phyloP scores from a whole-genome alignment of 1,140 invertebrate species.

The Drosophila ananassae region DNA sequence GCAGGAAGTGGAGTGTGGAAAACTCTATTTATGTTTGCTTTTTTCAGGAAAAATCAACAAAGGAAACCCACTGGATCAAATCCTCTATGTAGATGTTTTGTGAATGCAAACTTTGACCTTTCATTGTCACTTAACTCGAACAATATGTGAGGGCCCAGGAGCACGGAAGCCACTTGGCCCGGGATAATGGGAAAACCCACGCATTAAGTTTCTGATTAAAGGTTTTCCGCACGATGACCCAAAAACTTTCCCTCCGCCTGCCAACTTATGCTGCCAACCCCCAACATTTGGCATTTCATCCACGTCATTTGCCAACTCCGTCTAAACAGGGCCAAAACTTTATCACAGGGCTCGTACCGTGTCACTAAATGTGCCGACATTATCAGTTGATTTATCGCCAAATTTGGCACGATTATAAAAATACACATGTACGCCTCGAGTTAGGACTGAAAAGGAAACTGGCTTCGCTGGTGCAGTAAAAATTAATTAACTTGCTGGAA shows the following conservation, averaged over 20 bases:
- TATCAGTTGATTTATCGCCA: conserved; percentile 80
- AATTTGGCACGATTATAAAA: conserved; percentile 60
- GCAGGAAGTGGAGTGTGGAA: neutral
- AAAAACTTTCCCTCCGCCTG: conserved; percentile 22
- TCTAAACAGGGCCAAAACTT: conserved; percentile 40
- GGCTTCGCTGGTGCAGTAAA: conserved; percentile 31
- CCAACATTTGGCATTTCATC: conserved; percentile 35
- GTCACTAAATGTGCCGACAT: conserved; percentile 70
- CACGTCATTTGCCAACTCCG: conserved; percentile 27
- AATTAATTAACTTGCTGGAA: conserved; percentile 76
- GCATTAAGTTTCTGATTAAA: conserved; percentile 51
- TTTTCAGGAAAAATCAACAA: conserved; percentile 21
- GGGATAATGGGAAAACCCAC: conserved; percentile 29
- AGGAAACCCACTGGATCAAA: conserved; percentile 5
- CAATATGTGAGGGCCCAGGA: conserved; percentile 28
- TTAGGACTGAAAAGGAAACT: conserved; percentile 13
- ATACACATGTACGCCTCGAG: conserved; percentile 8
- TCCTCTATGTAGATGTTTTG: conserved; percentile 3
- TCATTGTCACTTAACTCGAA: conserved; percentile 39
- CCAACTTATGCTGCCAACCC: conserved; percentile 18
- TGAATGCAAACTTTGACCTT: conserved; percentile 41
- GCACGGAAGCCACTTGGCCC: neutral
- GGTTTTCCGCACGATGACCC: conserved; percentile 46
- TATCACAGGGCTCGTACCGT: conserved; percentile 31
- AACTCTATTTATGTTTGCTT: neutral